phyloP scores from a whole-genome alignment of 2,888 invertebrate genomes.

The Allacma fusca region DNA sequence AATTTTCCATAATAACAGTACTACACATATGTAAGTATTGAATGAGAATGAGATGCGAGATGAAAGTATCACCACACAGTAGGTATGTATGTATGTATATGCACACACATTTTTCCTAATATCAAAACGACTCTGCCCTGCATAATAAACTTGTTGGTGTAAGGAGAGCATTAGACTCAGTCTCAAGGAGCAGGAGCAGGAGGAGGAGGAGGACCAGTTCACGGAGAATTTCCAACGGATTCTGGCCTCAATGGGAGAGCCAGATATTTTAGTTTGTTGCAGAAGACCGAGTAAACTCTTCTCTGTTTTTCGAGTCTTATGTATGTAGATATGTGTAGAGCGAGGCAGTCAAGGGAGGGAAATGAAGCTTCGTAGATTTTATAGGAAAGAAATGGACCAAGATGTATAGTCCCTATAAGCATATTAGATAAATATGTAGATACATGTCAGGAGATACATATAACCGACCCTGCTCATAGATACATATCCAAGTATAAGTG shows the following conservation, averaged over 20 bases:
- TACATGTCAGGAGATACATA: no score
- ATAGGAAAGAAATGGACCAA: background rate
- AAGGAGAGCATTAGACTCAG: no score
- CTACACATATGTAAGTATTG: background rate
- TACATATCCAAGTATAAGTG: no score
- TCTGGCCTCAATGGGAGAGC: background rate
- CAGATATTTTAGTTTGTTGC: slow-evolving; percentile 16
- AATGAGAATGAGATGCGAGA: background rate
- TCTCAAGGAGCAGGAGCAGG: no score
- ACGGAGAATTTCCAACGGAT: background rate
- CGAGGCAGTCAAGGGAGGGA: background rate
- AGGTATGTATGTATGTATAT: background rate
- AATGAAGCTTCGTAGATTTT: background rate
- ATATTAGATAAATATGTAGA: no score
- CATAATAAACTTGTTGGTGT: no score
- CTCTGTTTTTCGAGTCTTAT: no score
- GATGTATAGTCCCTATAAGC: background rate
- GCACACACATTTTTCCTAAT: no score
- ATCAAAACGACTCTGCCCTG: background rate
- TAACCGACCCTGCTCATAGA: no score
- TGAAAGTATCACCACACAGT: background rate
- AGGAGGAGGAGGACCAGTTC: no score
- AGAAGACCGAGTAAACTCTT: background rate
- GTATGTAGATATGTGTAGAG: background rate
- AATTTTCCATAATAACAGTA: background rate